A percentile compares a stretch with the other conserved stretches of the same genome.
phyloP scores from a whole-genome alignment of 2,113 vertebrate species.

The Gracilinanus agilis region DNA sequence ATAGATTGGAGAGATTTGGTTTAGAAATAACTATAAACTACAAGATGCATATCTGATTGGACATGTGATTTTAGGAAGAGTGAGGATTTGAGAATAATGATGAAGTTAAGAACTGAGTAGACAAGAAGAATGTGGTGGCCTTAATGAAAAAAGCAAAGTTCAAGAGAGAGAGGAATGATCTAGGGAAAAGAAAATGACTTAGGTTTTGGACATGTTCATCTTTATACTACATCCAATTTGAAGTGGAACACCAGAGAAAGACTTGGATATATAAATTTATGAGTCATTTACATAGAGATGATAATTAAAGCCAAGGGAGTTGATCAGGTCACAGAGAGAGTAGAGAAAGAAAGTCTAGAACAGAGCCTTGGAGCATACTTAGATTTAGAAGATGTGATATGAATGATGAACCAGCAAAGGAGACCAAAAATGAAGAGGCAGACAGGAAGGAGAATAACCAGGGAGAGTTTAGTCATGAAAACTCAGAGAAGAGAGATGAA shows the following conservation, averaged over 20 bases:
- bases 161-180: not conserved
- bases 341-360: no score
- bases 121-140: not conserved
- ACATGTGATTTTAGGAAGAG: not conserved
- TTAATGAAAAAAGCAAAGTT: not conserved
- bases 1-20: not conserved
- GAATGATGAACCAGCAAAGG: not conserved
- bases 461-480: not conserved
- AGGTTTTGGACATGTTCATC: not conserved
- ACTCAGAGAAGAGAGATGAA: not conserved
- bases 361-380: no score
- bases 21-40: not conserved
- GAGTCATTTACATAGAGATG: not conserved
- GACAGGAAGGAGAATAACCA: not conserved
- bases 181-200: not conserved
- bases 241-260: not conserved
- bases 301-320: no score
- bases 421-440: not conserved
- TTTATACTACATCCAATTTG: not conserved
- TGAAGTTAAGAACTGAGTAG: not conserved
- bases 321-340: no score
- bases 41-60: not conserved
- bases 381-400: no score
- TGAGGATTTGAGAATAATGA: not conserved
- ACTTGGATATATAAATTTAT: not conserved